These are phyloP conservation scores for Callinectes sapidus DNA, from an alignment of 2,888 invertebrate species.

Conservation along the genomic window DNA sequence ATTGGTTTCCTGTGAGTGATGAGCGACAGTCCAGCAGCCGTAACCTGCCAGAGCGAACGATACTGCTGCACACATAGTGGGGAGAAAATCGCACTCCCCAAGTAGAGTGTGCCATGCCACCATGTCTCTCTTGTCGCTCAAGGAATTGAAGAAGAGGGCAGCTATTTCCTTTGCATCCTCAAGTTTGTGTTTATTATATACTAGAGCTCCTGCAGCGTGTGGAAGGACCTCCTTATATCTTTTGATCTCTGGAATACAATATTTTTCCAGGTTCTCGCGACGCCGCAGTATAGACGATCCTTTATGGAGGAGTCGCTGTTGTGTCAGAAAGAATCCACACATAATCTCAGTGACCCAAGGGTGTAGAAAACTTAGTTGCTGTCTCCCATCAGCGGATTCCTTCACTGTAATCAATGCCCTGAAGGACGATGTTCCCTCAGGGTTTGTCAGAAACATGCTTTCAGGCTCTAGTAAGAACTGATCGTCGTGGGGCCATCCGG, in stretches of 20 bases:
- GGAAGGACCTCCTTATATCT: constrained; percentile 48
- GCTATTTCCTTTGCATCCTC: constrained; percentile 59
- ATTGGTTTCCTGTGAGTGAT: constrained; percentile 57
- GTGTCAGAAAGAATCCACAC: constrained; percentile 53
- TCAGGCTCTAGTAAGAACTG: constrained; percentile 46
- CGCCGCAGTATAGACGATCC: constrained; percentile 44
- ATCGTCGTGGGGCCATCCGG: constrained; percentile 11
- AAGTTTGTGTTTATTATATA: constrained; percentile 56
- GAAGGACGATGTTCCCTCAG: not conserved
- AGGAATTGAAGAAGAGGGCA: constrained; percentile 32
- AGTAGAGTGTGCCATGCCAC: constrained; percentile 62
- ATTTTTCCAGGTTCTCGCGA: constrained; percentile 54
- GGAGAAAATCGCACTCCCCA: constrained; percentile 59
- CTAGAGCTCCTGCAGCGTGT: constrained; percentile 53
- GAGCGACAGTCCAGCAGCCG: constrained; percentile 56
- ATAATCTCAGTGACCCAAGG: constrained; percentile 50
- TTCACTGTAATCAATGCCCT: constrained; percentile 41
- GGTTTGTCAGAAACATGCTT: constrained; percentile 1
- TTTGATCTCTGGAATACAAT: constrained; percentile 43
- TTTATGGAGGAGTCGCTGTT: constrained; percentile 33
- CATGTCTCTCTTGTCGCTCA: constrained; percentile 51
- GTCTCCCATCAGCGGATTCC: constrained; percentile 38
- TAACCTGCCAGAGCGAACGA: constrained; percentile 47
- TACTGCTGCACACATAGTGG: constrained; percentile 59
- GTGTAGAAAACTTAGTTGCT: constrained; percentile 44